Base-by-base conservation (phyloP, 2,888 invertebrate genomes). In the Hirtodrosophila histrioides region DNA sequence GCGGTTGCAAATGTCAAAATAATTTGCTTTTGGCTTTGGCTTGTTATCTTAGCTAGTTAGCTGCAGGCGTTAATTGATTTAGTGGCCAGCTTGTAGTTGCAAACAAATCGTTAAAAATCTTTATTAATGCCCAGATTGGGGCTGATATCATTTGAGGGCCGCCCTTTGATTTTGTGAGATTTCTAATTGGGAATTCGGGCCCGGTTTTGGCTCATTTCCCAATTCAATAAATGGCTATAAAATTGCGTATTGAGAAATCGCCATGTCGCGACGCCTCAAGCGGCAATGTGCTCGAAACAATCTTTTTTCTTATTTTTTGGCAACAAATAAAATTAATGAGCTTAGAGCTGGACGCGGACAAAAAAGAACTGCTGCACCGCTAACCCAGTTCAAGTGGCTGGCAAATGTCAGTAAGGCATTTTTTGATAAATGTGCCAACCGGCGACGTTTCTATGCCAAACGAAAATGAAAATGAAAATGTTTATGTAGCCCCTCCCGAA, bases 381-480 rank as follows among this genome's bases (percentile, higher is more conserved):
- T 75, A 81, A 86, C 76, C 80, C 78, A 84, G 45, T 81, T 81
- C 64, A 81, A 78, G 71, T 85, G 82, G 79, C 65, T 80, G 72
- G 75, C 73, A 86, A 83, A 83, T 83, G 84, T 84, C 83, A 83
- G 83, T 76, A 31, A 61, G 67, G 71, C 81, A 83, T 64, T 80
- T 83, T 86, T 74, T 86, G 84, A 84, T 86, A 80, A 85, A 86
- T 85, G 86, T 79, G 79, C 85, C 86, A 86, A 69, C 69, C 71
- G 4, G 65, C 73, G 73, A 80, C 71, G 79, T 62, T 74, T 79
- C 70, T 74, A 71, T 69, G 70, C 63, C 78, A 84, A 83, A 84
- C 66, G 81, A 82, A 77, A 75, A 63, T 49, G 78, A 78, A 85
- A 84, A 86, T 67, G 83, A 83, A 75, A 78, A 81, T 75, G 69